Conservation (phyloP, 2,113 vertebrate genomes). For the Podarcis cretensis region DNA sequence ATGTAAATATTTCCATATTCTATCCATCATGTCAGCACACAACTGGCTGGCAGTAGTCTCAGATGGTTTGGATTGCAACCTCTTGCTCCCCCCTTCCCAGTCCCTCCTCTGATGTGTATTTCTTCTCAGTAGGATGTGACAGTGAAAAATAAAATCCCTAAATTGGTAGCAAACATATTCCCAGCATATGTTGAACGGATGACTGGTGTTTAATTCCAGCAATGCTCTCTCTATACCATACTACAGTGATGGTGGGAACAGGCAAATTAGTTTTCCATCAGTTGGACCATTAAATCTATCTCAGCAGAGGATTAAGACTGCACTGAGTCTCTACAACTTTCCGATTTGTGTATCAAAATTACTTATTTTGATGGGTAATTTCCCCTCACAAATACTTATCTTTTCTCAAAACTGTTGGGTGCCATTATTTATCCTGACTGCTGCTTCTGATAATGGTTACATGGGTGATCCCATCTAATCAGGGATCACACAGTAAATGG, state of each 20-base stretch:
- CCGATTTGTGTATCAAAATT: neutral
- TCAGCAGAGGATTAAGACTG: neutral
- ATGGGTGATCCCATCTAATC: neutral
- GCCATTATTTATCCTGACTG: neutral
- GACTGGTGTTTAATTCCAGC: neutral
- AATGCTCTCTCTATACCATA: neutral
- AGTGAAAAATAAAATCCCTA: neutral
- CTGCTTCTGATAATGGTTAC: neutral
- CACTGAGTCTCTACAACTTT: neutral
- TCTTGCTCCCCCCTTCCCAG: neutral
- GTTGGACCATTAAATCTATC: neutral
- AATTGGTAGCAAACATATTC: slow-evolving; percentile 7
- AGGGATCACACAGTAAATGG: neutral
- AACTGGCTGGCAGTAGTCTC: neutral
- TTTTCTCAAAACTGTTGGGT: neutral
- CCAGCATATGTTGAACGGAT: neutral
- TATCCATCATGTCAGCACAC: neutral
- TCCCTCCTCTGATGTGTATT: neutral
- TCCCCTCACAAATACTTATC: neutral
- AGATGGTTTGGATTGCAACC: neutral
- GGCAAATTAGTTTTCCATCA: neutral
- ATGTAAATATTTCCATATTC: neutral
- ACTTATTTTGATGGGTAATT: neutral
- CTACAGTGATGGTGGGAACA: neutral
- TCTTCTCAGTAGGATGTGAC: slow-evolving; percentile 1